These are phyloP conservation scores for Euplexia lucipara DNA, from an alignment of 2,888 invertebrate genomes.

Conservation along the genomic window DNA sequence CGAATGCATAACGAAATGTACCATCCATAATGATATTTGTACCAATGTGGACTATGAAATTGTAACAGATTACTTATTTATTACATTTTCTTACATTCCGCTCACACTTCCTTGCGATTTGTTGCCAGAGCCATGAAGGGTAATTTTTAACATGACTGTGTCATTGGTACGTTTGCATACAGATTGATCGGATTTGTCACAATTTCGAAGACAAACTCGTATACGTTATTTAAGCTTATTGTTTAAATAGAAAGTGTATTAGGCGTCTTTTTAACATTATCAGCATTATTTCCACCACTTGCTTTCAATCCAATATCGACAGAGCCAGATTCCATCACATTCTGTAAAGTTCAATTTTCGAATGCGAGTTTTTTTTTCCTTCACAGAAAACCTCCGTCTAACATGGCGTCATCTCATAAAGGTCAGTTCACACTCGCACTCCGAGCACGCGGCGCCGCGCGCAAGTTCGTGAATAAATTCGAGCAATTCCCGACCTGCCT, in stretches of 20 bases:
- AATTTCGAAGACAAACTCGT: background rate
- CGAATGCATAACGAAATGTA: slow-evolving; percentile 45
- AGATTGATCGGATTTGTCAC: background rate
- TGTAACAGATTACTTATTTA: slow-evolving; percentile 62
- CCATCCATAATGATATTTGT: slow-evolving; percentile 61
- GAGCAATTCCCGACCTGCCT: slow-evolving; percentile 76
- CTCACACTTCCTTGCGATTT: slow-evolving; percentile 27
- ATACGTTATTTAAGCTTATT: background rate
- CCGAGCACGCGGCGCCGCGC: slow-evolving; percentile 55
- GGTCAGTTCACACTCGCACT: slow-evolving; percentile 62
- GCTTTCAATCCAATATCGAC: slow-evolving; percentile 4
- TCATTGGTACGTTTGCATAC: slow-evolving; percentile 3
- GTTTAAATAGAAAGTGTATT: background rate
- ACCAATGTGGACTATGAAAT: slow-evolving; percentile 60
- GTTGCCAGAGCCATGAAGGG: slow-evolving; percentile 7
- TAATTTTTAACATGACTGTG: slow-evolving; percentile 7
- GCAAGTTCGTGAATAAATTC: slow-evolving; percentile 80
- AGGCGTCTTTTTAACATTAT: background rate
- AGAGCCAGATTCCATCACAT: slow-evolving; percentile 14
- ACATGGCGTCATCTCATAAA: slow-evolving; percentile 60
- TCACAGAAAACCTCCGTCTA: slow-evolving; percentile 35
- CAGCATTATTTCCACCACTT: background rate
- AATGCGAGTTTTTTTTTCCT: slow-evolving; percentile 28
- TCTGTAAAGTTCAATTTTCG: slow-evolving; percentile 53
- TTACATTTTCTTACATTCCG: slow-evolving; percentile 53